phyloP scores from a whole-genome alignment of 2,888 invertebrate genomes.

The Emmelina monodactyla region DNA sequence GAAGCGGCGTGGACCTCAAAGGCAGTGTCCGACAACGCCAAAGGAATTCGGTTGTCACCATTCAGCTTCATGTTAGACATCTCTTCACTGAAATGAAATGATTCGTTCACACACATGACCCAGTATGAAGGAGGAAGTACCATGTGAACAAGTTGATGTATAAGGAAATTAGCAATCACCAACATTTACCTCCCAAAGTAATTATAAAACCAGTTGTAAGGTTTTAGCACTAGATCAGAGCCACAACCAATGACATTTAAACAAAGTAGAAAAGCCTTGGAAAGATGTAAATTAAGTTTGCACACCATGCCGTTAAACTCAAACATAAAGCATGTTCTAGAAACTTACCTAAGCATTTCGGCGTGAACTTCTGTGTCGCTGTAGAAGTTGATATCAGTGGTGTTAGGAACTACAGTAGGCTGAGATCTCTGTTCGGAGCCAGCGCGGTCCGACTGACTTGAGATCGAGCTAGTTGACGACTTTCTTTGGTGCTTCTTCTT shows the following conservation, averaged over 20 bases:
- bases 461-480: slow-evolving; percentile 65
- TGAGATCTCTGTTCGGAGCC: slow-evolving; percentile 47
- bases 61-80: slow-evolving; percentile 60
- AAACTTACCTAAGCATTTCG: slow-evolving; percentile 64
- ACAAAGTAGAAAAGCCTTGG: too few species aligned
- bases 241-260: too few species aligned
- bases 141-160: too few species aligned
- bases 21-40: slow-evolving; percentile 61
- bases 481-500: slow-evolving; percentile 84
- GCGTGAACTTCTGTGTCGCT: slow-evolving; percentile 91
- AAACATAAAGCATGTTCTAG: too few species aligned
- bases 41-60: slow-evolving; percentile 58
- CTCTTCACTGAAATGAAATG: slow-evolving; percentile 56
- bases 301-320: too few species aligned
- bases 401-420: slow-evolving; percentile 37
- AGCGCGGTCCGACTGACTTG: slow-evolving; percentile 61
- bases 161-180: too few species aligned
- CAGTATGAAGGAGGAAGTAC: too few species aligned
- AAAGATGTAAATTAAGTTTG: too few species aligned
- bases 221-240: too few species aligned
- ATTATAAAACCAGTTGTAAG: too few species aligned
- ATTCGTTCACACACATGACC: slow-evolving; percentile 18
- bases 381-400: slow-evolving; percentile 74
- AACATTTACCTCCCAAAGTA: too few species aligned
- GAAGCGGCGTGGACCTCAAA: slow-evolving; percentile 62